Conservation (phyloP, 2,797 vertebrate species). For the Kryptolebias ocellatus region DNA sequence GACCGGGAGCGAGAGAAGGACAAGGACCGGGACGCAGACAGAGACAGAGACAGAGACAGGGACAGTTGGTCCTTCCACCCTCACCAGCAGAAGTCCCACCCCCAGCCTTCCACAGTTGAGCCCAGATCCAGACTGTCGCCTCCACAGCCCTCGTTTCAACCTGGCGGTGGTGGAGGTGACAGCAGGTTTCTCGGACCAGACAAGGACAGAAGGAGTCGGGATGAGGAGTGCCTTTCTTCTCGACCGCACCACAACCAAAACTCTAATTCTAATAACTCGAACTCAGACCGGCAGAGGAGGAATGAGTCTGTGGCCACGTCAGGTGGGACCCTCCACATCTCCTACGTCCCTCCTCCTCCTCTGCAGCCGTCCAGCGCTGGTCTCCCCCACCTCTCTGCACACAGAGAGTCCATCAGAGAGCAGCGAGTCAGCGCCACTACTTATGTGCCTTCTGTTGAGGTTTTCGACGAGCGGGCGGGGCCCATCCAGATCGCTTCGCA, state of each 20-base stretch:
- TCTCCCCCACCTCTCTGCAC: slow-evolving; percentile 79
- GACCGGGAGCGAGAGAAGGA: slow-evolving; percentile 67
- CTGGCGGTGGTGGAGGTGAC: slow-evolving; percentile 16
- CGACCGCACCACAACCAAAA: slow-evolving; percentile 70
- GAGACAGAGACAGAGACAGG: slow-evolving; percentile 63
- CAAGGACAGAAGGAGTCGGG: slow-evolving; percentile 58
- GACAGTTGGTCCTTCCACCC: slow-evolving; percentile 66
- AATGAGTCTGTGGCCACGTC: slow-evolving; percentile 80
- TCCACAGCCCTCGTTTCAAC: slow-evolving; percentile 50
- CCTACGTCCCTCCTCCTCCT: slow-evolving; percentile 86
- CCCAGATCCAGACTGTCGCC: slow-evolving; percentile 69
- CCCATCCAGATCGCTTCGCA: slow-evolving; percentile 95
- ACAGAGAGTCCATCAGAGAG: slow-evolving; percentile 88
- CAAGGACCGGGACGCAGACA: slow-evolving; percentile 57
- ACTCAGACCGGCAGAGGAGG: slow-evolving; percentile 81
- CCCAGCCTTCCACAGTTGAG: slow-evolving; percentile 63
- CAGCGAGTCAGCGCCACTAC: slow-evolving; percentile 95
- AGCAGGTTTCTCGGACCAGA: slow-evolving; percentile 60
- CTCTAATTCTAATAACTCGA: slow-evolving; percentile 55
- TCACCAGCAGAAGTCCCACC: slow-evolving; percentile 67
- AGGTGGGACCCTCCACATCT: slow-evolving; percentile 78
- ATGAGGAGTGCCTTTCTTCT: slow-evolving; percentile 83
- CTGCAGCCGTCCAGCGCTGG: slow-evolving; percentile 77
- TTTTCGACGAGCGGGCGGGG: slow-evolving; percentile 91
- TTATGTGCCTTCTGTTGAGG: slow-evolving; percentile 96